These are phyloP conservation scores for Carposina sasakii DNA, from an alignment of 1,140 invertebrate genomes.

Conservation along the genomic window DNA sequence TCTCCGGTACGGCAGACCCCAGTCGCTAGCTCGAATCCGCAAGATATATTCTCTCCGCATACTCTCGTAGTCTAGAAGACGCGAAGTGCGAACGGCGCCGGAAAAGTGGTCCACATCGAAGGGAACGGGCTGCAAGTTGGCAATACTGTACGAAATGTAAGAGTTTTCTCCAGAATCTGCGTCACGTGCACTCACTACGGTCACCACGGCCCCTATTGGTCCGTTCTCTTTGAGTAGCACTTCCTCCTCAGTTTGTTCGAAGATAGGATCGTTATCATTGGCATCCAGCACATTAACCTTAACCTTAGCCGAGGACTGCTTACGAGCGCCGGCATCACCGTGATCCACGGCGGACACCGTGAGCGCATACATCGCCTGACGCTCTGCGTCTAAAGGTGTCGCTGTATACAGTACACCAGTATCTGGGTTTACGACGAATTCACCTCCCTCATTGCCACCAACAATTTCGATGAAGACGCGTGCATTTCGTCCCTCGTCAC, in stretches of 20 bases:
- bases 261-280: slow-evolving; percentile 94
- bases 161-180: slow-evolving; percentile 94
- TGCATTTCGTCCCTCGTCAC: slow-evolving; percentile 87
- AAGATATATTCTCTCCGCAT: slow-evolving; percentile 88
- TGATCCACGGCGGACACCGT: slow-evolving; percentile 94
- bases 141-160: slow-evolving; percentile 94
- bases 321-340: slow-evolving; percentile 86
- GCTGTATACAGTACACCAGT: slow-evolving; percentile 93
- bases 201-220: slow-evolving; percentile 85
- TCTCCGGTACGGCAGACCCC: slow-evolving; percentile 91
- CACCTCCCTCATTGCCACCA: slow-evolving; percentile 91
- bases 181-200: slow-evolving; percentile 88
- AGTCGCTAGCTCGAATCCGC: slow-evolving; percentile 92
- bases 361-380: slow-evolving; percentile 89
- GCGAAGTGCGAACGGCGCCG: slow-evolving; percentile 88
- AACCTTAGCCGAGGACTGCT: slow-evolving; percentile 92
- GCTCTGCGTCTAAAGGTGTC: slow-evolving; percentile 89
- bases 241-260: slow-evolving; percentile 80
- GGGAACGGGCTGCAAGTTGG: slow-evolving; percentile 90
- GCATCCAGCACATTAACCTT: slow-evolving; percentile 89
- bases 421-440: slow-evolving; percentile 89
- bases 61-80: slow-evolving; percentile 92
- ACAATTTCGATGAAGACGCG: slow-evolving; percentile 91
- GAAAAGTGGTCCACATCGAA: slow-evolving; percentile 97
- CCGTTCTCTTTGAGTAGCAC: slow-evolving; percentile 90